phyloP scores from a whole-genome alignment of 2,888 invertebrate species.

The Cerastis rubricosa region DNA sequence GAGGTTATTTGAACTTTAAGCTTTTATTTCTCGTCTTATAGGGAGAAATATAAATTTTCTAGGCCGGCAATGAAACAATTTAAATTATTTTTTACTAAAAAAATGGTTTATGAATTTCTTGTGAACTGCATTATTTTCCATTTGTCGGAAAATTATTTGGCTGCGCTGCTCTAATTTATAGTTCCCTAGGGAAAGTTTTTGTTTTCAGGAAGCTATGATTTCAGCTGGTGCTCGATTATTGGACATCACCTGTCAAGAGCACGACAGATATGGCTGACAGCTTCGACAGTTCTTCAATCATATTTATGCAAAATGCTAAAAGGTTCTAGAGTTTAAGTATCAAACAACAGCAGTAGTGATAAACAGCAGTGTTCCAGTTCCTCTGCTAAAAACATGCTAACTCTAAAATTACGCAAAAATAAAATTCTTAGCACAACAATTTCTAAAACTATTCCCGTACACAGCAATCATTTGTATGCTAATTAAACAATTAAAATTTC shows the following conservation, averaged over 20 bases:
- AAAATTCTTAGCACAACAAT: background rate
- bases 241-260: background rate
- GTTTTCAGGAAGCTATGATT: background rate
- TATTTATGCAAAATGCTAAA: background rate
- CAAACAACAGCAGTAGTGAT: background rate
- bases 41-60: too few relatives aligned
- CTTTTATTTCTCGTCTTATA: background rate
- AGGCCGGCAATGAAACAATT: too few relatives aligned
- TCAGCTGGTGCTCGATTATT: background rate
- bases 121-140: background rate
- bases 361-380: background rate
- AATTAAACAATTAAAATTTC: conserved; percentile 72
- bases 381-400: background rate
- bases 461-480: conserved; percentile 67
- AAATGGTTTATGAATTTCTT: background rate
- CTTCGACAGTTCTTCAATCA: background rate
- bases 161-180: background rate
- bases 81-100: background rate
- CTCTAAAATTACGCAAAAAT: conserved; percentile 9
- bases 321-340: background rate
- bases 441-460: conserved; percentile 33
- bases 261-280: background rate
- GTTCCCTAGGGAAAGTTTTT: background rate
- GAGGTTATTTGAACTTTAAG: background rate
- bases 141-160: too few relatives aligned